Evolutionary conservation across 2,113 vertebrate genomes (phyloP), one percentile per base, ranked within the genome.

Genomic region (Illadopsis cleaveri): DNA sequence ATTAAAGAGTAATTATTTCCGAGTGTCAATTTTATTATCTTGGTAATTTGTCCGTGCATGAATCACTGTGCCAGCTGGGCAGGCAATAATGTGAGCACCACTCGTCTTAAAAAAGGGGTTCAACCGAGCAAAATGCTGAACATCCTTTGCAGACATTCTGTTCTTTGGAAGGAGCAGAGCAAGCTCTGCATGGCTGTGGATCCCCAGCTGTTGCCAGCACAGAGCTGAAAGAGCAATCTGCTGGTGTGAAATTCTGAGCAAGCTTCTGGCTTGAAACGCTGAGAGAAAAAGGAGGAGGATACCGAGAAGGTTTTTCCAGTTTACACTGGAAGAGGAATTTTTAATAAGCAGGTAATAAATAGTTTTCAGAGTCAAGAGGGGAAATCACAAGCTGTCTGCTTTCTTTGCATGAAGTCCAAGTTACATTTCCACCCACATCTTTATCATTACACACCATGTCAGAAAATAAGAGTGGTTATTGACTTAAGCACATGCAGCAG

Each of bases 1-100:
- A 91, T 83, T 61, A 90, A 91, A 94, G 78, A 73, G 85, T 87
- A 86, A 79, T 94, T 72, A 76, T 93, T 96, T 94, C 58, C 16
- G 40, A 94, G 93, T 70, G 61, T 88, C 78, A 69, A 28, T 85
- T 85, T 82, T 80, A 86, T 91, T 93, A 79, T 95, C 90, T 93
- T 66, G 54, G n/a, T 85, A 80, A 79, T 88, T 90, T 93, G 75
- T 62, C 50, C 10, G 4, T 31, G 65, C 47, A 45, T 79, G 71
- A 90, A 78, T 66, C 62, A 7, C 50, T 23, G 2, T 44, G 62
- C 71, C 71, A 85, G 60, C 85, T 93, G 90, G 66, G 56, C 79
- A 79, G 57, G 30, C 40, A 38, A 61, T n/a, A 78, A 64, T 33
- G 25, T 57, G 40, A 89, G 70, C 57, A 35, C 27, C 23, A 28